Evolutionary conservation across 2,113 vertebrate genomes (phyloP), one percentile per base, ranked within the genome.

Genomic region (Melanostigma gelatinosum): DNA sequence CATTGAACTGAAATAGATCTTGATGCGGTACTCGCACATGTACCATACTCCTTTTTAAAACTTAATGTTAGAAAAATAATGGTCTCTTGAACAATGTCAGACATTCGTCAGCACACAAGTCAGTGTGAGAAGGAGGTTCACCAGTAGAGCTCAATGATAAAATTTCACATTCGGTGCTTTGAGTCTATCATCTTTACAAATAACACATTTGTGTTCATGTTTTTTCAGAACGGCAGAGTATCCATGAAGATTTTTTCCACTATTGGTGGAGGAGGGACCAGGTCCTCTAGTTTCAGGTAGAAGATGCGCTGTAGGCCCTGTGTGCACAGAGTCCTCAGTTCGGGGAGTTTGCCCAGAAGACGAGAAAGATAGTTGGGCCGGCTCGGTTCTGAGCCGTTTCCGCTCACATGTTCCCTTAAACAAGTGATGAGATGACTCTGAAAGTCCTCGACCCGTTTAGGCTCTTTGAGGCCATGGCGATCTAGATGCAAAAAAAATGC

Each of bases 191-290:
- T 65, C 55, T 66, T 85, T 44, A 74, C 36, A 73, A 24, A 57
- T 18, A 50, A 58, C 12, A 27, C n/a, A 18, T 29, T 20, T 67
- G 32, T 65, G 24, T 46, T 72, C 8, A 6, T 65, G 20, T 60
- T 63, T 77, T 60, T 40, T 97, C 93, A 98, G 92, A 98, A 98
- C 10, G 97, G 97, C 91, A 98, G 89, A 0, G 96, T 97, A 92
- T 98, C 97, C 97, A 98, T 96, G 76, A 98, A 98, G 90, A 98
- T 97, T 92, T 98, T 98, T 77, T 98, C 97, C 0, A 98, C 95
- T 1, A 98, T 97, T 24, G 97, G 96, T 0, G 97, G 97, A 0
- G 97, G 97, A 0, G 97, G 96, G 42, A 98, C 97, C 85, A 98
- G 81, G 78, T 98, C 96, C 90, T 97, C 97, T 87, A 98, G 94